Base-by-base conservation (phyloP, 2,113 vertebrate genomes). In the Boulengeromyrus knoepffleri region DNA sequence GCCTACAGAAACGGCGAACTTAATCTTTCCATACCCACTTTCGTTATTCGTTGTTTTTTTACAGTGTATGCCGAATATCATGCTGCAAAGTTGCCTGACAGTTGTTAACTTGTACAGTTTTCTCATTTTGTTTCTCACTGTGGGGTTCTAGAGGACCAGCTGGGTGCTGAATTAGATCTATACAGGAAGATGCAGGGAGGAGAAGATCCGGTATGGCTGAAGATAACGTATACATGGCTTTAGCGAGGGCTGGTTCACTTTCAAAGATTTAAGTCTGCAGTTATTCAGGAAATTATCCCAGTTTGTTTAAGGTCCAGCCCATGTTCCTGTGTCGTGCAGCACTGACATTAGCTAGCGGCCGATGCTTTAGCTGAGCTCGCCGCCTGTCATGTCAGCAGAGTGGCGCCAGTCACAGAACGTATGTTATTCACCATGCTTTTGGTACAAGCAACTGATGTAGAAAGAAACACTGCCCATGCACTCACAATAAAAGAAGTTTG, bases 101-200 rank as follows among this genome's bases (percentile, higher is more conserved):
- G 39, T 21, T 85, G 45, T 87, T 53, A 27, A 47, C 85, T 19
- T 52, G 42, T 87, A 13, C 85, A 88, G 8, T 66, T 92, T 47
- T 45, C 4, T 85, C 6, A 58, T n/a, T 36, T 86, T 45, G 31
- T 3, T 24, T 62, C 5, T 1, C 66, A 50, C 27, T 85, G 77
- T 93, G 99, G 99, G 98, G 98, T 98, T 93, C 98, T 99, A 94
- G 99, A 97, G 93, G 99, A 99, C 90, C 96, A 99, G 31, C 96
- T 99, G 92, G 99, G 99, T 92, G 97, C 98, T 84, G 98, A 99
- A 94, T 93, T 99, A 94, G 98, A 99, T 92, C 96, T 99, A 91
- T 97, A 98, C 94, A 98, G 99, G 95, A 99, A 99, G 95, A 97
- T 97, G 93, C 98, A 99, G 94, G 96, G 98, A 90, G 99, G 98